Percentiles rank a stretch among this genome's conserved stretches.
phyloP scores from a whole-genome alignment of 2,888 invertebrate genomes.

The Macrophya alboannulata region DNA sequence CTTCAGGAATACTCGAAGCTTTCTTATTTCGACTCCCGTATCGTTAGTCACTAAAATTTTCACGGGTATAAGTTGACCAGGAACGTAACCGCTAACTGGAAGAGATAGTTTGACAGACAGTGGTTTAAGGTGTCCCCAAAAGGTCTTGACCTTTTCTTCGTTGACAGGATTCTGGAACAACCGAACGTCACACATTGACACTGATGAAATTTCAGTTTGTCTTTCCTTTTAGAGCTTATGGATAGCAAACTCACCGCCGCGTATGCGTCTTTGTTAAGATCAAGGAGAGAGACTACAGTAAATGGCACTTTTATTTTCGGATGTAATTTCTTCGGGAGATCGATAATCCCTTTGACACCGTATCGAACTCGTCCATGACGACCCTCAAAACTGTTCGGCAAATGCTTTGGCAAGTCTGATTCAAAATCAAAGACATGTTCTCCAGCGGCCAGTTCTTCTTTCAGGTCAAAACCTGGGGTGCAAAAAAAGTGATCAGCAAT shows the following conservation, averaged over 20 bases:
- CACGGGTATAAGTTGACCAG: constrained; percentile 40
- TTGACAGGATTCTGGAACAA: constrained; percentile 21
- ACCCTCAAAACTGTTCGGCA: constrained; percentile 72
- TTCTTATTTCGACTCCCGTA: constrained; percentile 39
- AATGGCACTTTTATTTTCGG: constrained; percentile 75
- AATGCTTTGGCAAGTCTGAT: constrained; percentile 74
- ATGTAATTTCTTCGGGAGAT: constrained; percentile 79
- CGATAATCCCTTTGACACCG: constrained; percentile 74
- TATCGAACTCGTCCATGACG: constrained; percentile 76
- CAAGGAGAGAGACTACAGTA: constrained; percentile 76
- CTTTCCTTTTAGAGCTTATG: not conserved
- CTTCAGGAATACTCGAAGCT: constrained; percentile 16
- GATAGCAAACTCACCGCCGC: constrained; percentile 58
- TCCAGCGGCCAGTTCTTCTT: constrained; percentile 22
- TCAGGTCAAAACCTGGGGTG: constrained; percentile 32
- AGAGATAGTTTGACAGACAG: constrained; percentile 32
- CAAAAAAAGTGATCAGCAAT: not conserved
- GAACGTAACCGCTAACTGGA: constrained; percentile 48
- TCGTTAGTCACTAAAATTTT: constrained; percentile 35
- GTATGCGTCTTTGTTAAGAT: constrained; percentile 74
- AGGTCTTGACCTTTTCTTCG: constrained; percentile 41
- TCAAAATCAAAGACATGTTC: constrained; percentile 67
- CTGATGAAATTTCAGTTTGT: not conserved
- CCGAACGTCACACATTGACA: not conserved
- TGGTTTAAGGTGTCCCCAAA: constrained; percentile 46